Evolutionary conservation across 1,140 invertebrate species (phyloP).

Genomic region (Parapsyche elsis): DNA sequence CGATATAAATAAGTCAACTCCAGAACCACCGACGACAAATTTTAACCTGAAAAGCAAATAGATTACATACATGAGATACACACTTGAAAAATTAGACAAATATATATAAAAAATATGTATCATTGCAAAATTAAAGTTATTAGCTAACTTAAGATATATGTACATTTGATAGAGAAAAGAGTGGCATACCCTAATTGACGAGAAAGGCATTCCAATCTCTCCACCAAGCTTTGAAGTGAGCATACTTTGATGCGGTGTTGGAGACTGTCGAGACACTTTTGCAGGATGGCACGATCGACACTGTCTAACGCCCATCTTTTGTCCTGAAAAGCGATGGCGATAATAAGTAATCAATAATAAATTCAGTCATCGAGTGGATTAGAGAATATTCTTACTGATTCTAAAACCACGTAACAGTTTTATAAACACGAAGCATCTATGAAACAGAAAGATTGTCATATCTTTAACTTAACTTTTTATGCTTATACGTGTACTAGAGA

Average conservation of each 20-base stretch:
- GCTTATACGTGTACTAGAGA: too few species aligned
- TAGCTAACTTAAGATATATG: too few species aligned
- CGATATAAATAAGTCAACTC: conserved; percentile 88
- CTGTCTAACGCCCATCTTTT: conserved; percentile 85
- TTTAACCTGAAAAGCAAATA: conserved; percentile 77
- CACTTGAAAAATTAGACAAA: too few species aligned
- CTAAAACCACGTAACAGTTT: not conserved
- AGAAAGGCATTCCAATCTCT: conserved; percentile 90
- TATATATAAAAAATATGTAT: not conserved
- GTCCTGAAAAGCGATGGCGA: conserved; percentile 77
- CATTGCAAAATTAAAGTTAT: not conserved
- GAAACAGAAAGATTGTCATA: too few species aligned
- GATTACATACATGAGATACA: conserved; percentile 14
- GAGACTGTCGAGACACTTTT: conserved; percentile 90
- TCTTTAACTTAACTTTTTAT: too few species aligned
- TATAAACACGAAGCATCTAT: too few species aligned
- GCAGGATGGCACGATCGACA: conserved; percentile 84
- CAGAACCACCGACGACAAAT: conserved; percentile 78
- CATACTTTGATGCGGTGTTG: conserved; percentile 95
- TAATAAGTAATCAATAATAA: conserved; percentile 37
- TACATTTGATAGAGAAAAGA: not conserved
- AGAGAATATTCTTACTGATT: not conserved
- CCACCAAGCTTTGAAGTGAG: conserved; percentile 90
- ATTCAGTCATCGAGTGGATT: not conserved
- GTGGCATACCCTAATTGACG: conserved; percentile 82